Conservation (phyloP, 2,113 vertebrate species). For the Corythornis madagascariensis region DNA sequence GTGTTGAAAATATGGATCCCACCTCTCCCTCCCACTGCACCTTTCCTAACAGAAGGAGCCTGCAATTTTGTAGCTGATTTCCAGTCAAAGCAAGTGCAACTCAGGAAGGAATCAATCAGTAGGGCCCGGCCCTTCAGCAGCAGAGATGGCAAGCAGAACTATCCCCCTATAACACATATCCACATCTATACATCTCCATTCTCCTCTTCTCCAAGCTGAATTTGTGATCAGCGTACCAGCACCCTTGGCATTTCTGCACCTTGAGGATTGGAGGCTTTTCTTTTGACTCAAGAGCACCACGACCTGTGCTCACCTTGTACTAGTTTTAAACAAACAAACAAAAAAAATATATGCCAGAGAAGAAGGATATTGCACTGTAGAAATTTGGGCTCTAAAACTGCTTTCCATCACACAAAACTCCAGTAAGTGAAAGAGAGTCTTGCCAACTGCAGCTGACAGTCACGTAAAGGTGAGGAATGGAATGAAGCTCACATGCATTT, state of each 20-base stretch:
- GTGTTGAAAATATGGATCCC: not conserved
- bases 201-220: not conserved
- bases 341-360: conserved; percentile 36
- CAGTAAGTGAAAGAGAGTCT: conserved; percentile 23
- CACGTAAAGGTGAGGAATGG: conserved; percentile 53
- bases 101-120: not conserved
- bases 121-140: not conserved
- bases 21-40: not conserved
- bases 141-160: not conserved
- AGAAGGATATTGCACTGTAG: conserved; percentile 67
- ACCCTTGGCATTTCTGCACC: not conserved
- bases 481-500: conserved; percentile 74
- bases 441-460: conserved; percentile 56
- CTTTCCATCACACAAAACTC: conserved; percentile 61
- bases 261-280: conserved; percentile 1
- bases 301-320: conserved; percentile 32
- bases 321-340: conserved; percentile 52
- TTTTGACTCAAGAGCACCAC: conserved; percentile 23
- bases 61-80: not conserved
- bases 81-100: not conserved
- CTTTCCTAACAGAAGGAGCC: not conserved
- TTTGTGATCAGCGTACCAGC: not conserved
- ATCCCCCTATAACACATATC: not conserved
- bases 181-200: not conserved
- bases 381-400: conserved; percentile 63